Percentiles rank a stretch among this genome's conserved stretches.
These are phyloP conservation scores for Rynchops niger DNA, from an alignment of 2,113 vertebrate genomes.

Conservation along the genomic window DNA sequence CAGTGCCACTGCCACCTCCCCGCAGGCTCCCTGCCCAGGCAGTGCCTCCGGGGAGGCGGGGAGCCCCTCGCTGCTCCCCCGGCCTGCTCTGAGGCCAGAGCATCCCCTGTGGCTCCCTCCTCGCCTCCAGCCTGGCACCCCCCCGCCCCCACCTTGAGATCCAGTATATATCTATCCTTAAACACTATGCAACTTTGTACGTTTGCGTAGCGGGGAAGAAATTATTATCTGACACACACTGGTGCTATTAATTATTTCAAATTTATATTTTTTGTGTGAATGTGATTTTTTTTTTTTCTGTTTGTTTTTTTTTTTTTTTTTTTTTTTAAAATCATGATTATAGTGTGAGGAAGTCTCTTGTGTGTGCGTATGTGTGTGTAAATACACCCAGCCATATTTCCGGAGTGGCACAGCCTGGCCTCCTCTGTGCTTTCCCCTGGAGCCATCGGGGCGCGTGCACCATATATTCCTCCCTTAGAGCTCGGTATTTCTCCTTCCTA, in stretches of 20 bases:
- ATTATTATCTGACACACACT: slow-evolving; percentile 98
- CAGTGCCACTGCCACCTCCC: neutral
- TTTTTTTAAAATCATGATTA: slow-evolving; percentile 79
- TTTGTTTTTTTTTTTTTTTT: slow-evolving; percentile 21
- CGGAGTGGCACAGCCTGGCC: slow-evolving; percentile 76
- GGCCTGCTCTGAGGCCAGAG: neutral
- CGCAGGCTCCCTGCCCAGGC: neutral
- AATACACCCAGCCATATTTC: slow-evolving; percentile 86
- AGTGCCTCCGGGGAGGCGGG: neutral
- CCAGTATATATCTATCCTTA: slow-evolving; percentile 74
- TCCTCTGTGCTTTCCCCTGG: slow-evolving; percentile 7
- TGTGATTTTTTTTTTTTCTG: slow-evolving; percentile 72
- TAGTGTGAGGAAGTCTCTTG: slow-evolving; percentile 84
- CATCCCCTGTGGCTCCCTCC: slow-evolving; percentile 33
- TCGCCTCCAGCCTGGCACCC: slow-evolving; percentile 46
- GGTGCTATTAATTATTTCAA: slow-evolving; percentile 99
- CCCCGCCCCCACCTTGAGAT: slow-evolving; percentile 16
- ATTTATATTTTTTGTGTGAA: slow-evolving; percentile 99
- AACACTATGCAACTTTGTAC: slow-evolving; percentile 98
- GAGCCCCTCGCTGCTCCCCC: neutral
- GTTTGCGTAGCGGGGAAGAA: slow-evolving; percentile 86
- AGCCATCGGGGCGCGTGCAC: neutral
- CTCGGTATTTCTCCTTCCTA: neutral
- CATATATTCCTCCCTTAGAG: neutral
- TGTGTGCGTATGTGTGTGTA: slow-evolving; percentile 81